These are phyloP conservation scores for Ceratina japonica DNA, from an alignment of 1,140 invertebrate genomes.

Conservation along the genomic window DNA sequence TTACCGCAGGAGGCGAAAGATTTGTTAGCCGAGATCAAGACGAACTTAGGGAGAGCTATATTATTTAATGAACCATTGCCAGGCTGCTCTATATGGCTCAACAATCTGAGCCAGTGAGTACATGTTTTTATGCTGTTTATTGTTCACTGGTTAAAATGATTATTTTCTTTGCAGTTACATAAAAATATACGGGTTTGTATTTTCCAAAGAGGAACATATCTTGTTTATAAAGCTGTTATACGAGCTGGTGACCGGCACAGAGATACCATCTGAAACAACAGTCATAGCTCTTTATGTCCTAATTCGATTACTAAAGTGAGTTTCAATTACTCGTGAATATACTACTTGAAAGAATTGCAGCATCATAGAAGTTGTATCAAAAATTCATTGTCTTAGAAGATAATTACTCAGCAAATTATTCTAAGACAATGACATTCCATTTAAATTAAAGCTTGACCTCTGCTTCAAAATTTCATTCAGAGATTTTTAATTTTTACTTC, in stretches of 20 bases:
- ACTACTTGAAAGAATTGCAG: too few species aligned
- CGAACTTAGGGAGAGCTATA: conserved; percentile 84
- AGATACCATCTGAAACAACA: conserved; percentile 88
- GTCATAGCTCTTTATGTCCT: conserved; percentile 81
- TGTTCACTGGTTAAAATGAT: conserved; percentile 1
- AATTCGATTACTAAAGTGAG: conserved; percentile 81
- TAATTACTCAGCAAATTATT: too few species aligned
- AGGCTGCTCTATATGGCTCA: conserved; percentile 83
- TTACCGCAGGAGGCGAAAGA: conserved; percentile 83
- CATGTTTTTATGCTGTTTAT: background rate
- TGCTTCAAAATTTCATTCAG: too few species aligned
- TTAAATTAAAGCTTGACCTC: too few species aligned
- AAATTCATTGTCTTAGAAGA: too few species aligned
- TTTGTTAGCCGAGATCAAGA: conserved; percentile 84
- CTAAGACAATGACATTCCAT: too few species aligned
- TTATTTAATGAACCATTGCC: conserved; percentile 85
- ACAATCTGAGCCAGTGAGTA: conserved; percentile 83
- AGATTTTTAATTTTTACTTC: too few species aligned
- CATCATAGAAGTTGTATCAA: too few species aligned
- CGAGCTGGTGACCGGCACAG: conserved; percentile 87
- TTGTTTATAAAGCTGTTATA: conserved; percentile 91
- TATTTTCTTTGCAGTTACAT: conserved; percentile 85
- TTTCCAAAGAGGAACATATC: conserved; percentile 95
- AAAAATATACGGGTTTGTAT: conserved; percentile 90
- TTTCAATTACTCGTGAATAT: background rate